A percentile compares a stretch with the other conserved stretches of the same genome.
Evolutionary conservation across 2,797 vertebrate species (phyloP).

Genomic region (Agapornis canus): DNA sequence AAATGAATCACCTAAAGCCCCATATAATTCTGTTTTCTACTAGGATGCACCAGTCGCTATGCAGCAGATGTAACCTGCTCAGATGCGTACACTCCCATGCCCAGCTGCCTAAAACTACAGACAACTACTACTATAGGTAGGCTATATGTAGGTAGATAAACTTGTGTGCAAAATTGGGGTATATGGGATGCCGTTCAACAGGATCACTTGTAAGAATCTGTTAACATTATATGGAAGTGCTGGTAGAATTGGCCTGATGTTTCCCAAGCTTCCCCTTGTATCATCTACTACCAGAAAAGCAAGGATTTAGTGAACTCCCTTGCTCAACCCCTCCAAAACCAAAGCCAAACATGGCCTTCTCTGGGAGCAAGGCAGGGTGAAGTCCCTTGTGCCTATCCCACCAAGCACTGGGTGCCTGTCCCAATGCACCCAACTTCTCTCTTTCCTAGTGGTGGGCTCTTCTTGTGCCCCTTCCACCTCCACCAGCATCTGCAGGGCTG

Average conservation of each 20-base stretch:
- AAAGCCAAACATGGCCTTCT: neutral
- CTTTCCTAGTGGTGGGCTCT: neutral
- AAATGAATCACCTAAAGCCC: neutral
- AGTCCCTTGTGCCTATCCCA: fast-evolving
- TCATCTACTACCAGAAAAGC: fast-evolving
- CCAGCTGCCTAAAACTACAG: neutral
- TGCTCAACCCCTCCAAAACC: neutral
- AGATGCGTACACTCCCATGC: neutral
- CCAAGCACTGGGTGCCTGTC: fast-evolving
- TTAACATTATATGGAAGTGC: neutral
- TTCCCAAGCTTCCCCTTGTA: neutral
- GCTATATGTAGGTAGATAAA: fast-evolving
- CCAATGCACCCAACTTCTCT: neutral
- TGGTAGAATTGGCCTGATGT: fast-evolving
- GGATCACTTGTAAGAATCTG: neutral
- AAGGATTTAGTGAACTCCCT: neutral
- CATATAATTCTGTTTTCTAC: neutral
- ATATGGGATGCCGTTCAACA: neutral
- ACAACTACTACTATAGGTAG: neutral
- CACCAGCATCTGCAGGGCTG: neutral
- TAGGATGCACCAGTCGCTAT: neutral
- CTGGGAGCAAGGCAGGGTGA: neutral
- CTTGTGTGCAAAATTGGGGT: fast-evolving
- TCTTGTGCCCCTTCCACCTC: neutral
- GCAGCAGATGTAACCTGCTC: neutral